Evolutionary conservation across 2,797 vertebrate genomes (phyloP).

Genomic region (Botia kubotai): DNA sequence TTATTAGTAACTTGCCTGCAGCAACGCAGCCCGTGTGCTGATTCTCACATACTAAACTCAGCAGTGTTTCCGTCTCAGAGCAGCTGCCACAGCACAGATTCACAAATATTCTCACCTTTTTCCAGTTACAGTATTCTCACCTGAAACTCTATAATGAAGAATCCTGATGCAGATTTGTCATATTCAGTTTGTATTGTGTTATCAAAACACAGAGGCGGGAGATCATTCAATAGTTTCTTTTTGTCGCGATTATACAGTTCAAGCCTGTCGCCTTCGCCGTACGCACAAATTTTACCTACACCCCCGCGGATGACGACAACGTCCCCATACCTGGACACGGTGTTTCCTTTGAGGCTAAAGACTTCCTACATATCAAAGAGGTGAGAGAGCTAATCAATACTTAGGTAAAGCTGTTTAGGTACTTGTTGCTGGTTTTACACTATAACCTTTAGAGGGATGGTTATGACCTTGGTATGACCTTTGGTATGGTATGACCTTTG

Average conservation of each 20-base stretch:
- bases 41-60: conserved; percentile 12
- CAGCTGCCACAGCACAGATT: no score
- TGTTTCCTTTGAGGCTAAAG: conserved; percentile 95
- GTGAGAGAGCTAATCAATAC: conserved; percentile 71
- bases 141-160: no score
- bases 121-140: background rate
- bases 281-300: conserved; percentile 97
- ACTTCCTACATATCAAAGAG: conserved; percentile 99
- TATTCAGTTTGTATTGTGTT: background rate
- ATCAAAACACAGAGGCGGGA: no score
- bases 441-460: background rate
- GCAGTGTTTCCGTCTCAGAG: conserved; percentile 27
- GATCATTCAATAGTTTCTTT: background rate
- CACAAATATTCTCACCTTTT: no score
- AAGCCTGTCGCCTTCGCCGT: conserved; percentile 94
- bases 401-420: background rate
- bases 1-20: conserved; percentile 45
- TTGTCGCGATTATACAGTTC: conserved; percentile 66
- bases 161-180: background rate
- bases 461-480: no score
- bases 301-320: conserved; percentile 93
- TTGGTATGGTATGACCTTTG: no score
- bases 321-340: conserved; percentile 94
- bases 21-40: conserved; percentile 38
- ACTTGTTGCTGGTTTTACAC: background rate